Percentiles rank a stretch among this genome's conserved stretches.
Conservation (phyloP, 2,888 invertebrate genomes). For the Zaprionus lineosus region DNA sequence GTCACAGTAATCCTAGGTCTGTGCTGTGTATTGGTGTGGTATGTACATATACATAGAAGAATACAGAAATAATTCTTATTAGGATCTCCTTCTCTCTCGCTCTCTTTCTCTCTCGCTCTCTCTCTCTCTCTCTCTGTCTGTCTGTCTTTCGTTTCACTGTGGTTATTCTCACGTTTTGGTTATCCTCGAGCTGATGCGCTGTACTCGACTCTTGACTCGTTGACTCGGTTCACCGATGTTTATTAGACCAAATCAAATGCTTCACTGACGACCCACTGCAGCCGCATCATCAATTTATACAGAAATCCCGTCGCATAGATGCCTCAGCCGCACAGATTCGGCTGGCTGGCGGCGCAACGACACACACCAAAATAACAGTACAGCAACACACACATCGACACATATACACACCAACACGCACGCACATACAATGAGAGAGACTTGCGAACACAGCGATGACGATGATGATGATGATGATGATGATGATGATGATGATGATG, state of each 20-base stretch:
- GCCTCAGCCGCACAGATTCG: slow-evolving; percentile 44
- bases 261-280: slow-evolving; percentile 83
- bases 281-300: slow-evolving; percentile 83
- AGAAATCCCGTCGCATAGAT: slow-evolving; percentile 72
- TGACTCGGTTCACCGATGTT: slow-evolving; percentile 78
- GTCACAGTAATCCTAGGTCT: slow-evolving; percentile 78
- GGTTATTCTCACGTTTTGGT: slow-evolving; percentile 56
- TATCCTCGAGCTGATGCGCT: slow-evolving; percentile 67
- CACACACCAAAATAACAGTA: slow-evolving; percentile 35
- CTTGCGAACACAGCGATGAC: too few species aligned
- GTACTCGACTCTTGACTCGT: slow-evolving; percentile 44
- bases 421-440: slow-evolving; percentile 41
- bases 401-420: slow-evolving; percentile 8
- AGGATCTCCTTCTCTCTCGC: too few species aligned
- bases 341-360: slow-evolving; percentile 40
- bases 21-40: slow-evolving; percentile 58
- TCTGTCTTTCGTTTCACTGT: neutral
- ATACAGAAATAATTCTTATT: slow-evolving; percentile 46
- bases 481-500: slow-evolving; percentile 10
- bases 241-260: slow-evolving; percentile 83
- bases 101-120: too few species aligned
- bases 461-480: slow-evolving; percentile 9
- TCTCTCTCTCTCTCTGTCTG: too few species aligned
- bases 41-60: slow-evolving; percentile 37
- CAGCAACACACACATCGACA: slow-evolving; percentile 8